These are phyloP conservation scores for Tapirus indicus DNA, from an alignment of 2,797 vertebrate genomes.

Conservation along the genomic window DNA sequence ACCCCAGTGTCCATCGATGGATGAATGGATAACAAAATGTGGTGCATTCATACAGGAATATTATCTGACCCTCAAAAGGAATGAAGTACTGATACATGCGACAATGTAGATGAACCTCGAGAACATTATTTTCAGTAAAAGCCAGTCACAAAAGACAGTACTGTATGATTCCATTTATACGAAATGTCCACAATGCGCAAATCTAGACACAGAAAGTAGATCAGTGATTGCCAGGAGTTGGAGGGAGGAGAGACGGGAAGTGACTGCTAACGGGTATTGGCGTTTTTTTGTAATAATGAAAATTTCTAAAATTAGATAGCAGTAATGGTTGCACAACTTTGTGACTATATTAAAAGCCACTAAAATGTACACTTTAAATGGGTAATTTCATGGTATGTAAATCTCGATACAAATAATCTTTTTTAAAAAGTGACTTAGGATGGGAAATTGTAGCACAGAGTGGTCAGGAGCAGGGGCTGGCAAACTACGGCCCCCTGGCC, in stretches of 20 bases:
- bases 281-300: background rate
- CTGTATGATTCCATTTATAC: background rate
- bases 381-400: background rate
- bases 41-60: background rate
- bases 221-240: background rate
- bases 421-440: background rate
- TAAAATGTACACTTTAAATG: background rate
- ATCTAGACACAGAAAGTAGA: background rate
- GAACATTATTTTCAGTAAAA: background rate
- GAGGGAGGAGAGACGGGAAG: background rate
- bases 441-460: background rate
- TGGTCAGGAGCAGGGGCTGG: background rate
- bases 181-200: background rate
- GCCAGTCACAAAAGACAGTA: background rate
- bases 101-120: background rate
- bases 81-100: background rate
- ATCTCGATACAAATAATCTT: background rate
- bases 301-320: background rate
- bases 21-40: background rate
- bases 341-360: background rate
- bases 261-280: background rate
- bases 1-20: background rate
- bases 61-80: background rate
- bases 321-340: background rate
- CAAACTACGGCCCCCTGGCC: background rate